These are phyloP conservation scores for Pycnomerus fuliginosus DNA, from an alignment of 2,888 invertebrate genomes.

Conservation along the genomic window DNA sequence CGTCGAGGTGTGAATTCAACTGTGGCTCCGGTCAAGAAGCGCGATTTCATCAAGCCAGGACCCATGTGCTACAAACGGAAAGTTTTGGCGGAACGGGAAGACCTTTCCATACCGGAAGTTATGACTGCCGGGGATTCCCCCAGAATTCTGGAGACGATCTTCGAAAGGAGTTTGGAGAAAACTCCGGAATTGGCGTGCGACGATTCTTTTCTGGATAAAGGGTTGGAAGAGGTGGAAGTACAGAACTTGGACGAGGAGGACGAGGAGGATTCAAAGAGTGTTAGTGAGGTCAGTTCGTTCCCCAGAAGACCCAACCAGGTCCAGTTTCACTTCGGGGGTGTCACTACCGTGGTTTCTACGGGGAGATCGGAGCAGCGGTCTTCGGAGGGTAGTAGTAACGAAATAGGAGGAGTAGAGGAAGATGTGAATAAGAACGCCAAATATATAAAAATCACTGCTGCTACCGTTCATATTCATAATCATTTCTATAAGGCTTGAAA, in stretches of 20 bases:
- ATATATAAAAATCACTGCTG: background rate
- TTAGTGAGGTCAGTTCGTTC: background rate
- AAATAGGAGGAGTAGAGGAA: background rate
- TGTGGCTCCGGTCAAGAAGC: no score
- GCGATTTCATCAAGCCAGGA: no score
- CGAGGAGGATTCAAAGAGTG: background rate
- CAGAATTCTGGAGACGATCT: background rate
- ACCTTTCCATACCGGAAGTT: no score
- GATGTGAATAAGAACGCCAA: background rate
- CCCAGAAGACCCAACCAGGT: background rate
- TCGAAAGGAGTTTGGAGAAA: background rate
- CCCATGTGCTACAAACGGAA: no score
- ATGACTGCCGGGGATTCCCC: background rate
- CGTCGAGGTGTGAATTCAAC: no score
- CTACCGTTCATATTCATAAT: background rate
- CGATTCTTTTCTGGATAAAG: background rate
- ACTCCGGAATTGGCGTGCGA: background rate
- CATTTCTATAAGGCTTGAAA: slow-evolving; percentile 3
- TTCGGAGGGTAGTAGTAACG: background rate
- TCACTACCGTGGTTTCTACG: background rate
- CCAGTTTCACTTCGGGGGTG: background rate
- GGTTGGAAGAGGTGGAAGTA: no score
- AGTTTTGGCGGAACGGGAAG: no score
- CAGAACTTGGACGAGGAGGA: no score
- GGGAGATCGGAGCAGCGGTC: background rate